phyloP scores from a whole-genome alignment of 2,888 invertebrate genomes.

The Morpho deidamia region DNA sequence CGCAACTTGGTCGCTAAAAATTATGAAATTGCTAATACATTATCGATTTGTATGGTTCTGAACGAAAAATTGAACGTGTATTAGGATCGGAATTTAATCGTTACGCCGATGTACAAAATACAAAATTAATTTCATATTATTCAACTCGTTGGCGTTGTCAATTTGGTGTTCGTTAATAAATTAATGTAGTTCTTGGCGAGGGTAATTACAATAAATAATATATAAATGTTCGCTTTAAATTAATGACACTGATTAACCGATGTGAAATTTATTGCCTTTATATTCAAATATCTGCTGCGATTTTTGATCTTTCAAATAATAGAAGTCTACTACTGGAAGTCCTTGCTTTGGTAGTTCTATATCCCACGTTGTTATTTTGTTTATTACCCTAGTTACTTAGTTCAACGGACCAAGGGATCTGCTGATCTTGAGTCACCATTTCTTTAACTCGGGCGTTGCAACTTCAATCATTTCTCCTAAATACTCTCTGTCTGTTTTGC shows the following conservation, averaged over 20 bases:
- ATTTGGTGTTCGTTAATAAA: constrained; percentile 27
- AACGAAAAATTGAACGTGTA: too few species aligned
- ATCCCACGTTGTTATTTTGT: too few species aligned
- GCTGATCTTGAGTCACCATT: too few species aligned
- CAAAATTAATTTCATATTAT: constrained; percentile 49
- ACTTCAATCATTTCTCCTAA: neutral
- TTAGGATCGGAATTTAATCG: neutral
- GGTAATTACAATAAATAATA: neutral
- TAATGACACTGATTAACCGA: neutral
- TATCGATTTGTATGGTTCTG: neutral
- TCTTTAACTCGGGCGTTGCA: neutral
- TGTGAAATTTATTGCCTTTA: neutral
- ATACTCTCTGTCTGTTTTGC: too few species aligned
- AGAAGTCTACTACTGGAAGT: too few species aligned
- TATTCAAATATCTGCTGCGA: neutral
- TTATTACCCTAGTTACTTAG: too few species aligned
- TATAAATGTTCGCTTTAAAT: neutral
- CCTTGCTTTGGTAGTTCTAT: too few species aligned
- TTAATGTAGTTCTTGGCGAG: neutral
- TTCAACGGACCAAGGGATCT: too few species aligned
- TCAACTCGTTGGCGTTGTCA: constrained; percentile 39
- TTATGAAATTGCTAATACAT: neutral
- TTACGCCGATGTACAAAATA: constrained; percentile 9
- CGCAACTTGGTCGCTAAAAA: neutral
- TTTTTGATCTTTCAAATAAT: too few species aligned